Evolutionary conservation across 2,797 vertebrate species (phyloP), one percentile per base, ranked within the genome.

Genomic region (Tinamus major): DNA sequence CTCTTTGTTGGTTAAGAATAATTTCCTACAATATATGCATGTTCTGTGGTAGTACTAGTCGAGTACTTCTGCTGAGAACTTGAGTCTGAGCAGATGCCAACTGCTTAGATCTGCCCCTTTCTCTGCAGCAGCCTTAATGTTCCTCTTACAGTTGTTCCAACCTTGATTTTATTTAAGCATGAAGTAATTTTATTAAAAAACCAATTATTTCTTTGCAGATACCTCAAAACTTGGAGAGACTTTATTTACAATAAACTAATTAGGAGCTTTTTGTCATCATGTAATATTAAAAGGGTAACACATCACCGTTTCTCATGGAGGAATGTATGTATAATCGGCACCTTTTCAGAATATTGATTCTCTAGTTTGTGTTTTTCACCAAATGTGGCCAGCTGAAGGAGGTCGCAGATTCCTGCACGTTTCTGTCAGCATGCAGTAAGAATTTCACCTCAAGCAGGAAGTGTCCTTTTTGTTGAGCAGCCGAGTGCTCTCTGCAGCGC

Each of bases 361-460:
- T 84, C 44, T 65, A 11, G 13, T 42, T 89, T 68, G 29, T 4
- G 0, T 82, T 87, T 92, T 90, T 68, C 41, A 70, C 79, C 55
- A 79, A 83, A 72, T 0, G 2, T 59, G 80, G 39, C 9, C 5
- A 59, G 35, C 31, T 4, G 29, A 79, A 71, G 70, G n/a, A 68
- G 87, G 33, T 39, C 68, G 75, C 8, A 24, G 26, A 27, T 56
- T 78, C 92, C 70, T 92, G 1, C 37, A 17, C 23, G 85, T 69
- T 69, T 67, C 59, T 46, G 27, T 12, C 21, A 49, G 26, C 89
- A 84, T 77, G 67, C 59, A 41, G 35, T 35, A 85, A 92, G 26
- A 82, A 65, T 79, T 94, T 90, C 24, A 44, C 72, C 83, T 78
- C 26, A 92, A 86, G 69, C 21, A 79, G 29, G 27, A 85, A 65